A percentile compares a stretch with the other conserved stretches of the same genome.
Conservation (phyloP, 2,113 vertebrate species). For the Rana temporaria region DNA sequence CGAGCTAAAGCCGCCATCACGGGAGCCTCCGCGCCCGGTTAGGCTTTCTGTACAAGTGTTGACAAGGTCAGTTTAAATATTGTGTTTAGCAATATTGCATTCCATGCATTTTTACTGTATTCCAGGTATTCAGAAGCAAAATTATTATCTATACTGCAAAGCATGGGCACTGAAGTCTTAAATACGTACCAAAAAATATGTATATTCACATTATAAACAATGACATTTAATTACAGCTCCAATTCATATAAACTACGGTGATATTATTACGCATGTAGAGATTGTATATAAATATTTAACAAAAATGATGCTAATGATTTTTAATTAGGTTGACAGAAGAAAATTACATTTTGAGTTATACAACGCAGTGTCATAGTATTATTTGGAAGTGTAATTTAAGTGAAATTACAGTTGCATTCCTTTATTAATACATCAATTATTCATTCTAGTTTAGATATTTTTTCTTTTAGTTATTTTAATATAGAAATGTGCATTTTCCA, state of each 20-base stretch:
- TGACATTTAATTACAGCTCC: conserved; percentile 14
- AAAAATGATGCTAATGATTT: conserved; percentile 13
- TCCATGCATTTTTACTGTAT: background rate
- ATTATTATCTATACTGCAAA: too few relatives aligned
- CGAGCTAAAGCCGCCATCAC: too few relatives aligned
- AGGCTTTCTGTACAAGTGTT: too few relatives aligned
- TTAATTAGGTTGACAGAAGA: conserved; percentile 20
- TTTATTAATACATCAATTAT: conserved; percentile 22
- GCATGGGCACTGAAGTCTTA: background rate
- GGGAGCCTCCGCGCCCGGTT: too few relatives aligned
- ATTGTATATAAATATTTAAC: conserved; percentile 31
- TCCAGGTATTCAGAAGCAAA: too few relatives aligned
- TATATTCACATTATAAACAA: background rate
- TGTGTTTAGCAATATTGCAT: background rate
- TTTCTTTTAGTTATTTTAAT: background rate
- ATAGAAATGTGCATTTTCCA: conserved; percentile 5
- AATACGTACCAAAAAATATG: background rate
- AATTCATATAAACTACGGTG: conserved; percentile 18
- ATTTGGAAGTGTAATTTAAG: background rate
- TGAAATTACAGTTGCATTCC: conserved; percentile 18
- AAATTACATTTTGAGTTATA: conserved; percentile 29
- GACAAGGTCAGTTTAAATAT: background rate
- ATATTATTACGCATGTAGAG: background rate
- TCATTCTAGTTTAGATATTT: conserved; percentile 3
- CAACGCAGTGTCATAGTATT: background rate